Conservation (phyloP, 1,140 invertebrate species). For the Caenorhabditis briggsae region DNA sequence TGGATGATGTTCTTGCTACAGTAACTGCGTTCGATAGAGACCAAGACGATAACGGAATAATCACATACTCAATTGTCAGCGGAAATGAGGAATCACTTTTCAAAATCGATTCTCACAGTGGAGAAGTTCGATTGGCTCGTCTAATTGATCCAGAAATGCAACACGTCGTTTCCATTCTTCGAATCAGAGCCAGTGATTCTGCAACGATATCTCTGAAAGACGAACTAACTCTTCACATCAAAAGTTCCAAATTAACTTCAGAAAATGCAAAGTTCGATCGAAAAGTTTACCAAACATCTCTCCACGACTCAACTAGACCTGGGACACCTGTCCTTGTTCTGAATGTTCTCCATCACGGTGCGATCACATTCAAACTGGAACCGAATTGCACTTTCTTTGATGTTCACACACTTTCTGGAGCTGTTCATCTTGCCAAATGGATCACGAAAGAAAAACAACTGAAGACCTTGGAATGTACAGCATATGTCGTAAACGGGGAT, state of each 20-base stretch:
- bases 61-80: slow-evolving; percentile 86
- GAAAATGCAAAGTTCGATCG: slow-evolving; percentile 46
- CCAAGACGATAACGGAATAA: slow-evolving; percentile 89
- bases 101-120: slow-evolving; percentile 81
- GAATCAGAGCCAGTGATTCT: slow-evolving; percentile 64
- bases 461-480: slow-evolving; percentile 63
- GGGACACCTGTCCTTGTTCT: slow-evolving; percentile 48
- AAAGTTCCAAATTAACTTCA: not conserved
- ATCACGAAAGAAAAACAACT: slow-evolving; percentile 41
- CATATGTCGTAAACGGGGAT: slow-evolving; percentile 51
- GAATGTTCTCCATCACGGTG: slow-evolving; percentile 16
- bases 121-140: slow-evolving; percentile 57
- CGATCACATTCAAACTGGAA: slow-evolving; percentile 56
- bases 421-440: slow-evolving; percentile 62
- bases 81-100: slow-evolving; percentile 87
- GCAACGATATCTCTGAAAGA: slow-evolving; percentile 23
- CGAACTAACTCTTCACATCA: slow-evolving; percentile 30
- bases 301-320: slow-evolving; percentile 31
- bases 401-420: slow-evolving; percentile 61
- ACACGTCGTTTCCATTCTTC: slow-evolving; percentile 65
- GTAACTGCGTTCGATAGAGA: slow-evolving; percentile 90
- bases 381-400: slow-evolving; percentile 56
- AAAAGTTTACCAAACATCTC: slow-evolving; percentile 55
- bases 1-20: slow-evolving; percentile 85
- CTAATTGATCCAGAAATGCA: slow-evolving; percentile 23